phyloP scores from a whole-genome alignment of 2,113 vertebrate species.

The Gorilla gorilla region DNA sequence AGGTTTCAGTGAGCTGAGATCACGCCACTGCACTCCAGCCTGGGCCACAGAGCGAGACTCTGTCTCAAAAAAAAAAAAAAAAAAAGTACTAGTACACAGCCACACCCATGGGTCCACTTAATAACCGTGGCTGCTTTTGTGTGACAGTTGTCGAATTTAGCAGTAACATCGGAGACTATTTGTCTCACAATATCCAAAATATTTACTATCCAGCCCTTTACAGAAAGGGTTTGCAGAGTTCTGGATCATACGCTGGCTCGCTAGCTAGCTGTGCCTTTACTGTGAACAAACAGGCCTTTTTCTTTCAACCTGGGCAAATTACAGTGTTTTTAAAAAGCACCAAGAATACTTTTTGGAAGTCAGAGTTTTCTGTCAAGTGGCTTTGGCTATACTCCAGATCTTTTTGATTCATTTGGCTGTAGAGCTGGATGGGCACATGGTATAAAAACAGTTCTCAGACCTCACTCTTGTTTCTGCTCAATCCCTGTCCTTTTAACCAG shows the following conservation, averaged over 20 bases:
- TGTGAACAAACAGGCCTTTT: conserved; percentile 43
- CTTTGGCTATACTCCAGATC: conserved; percentile 91
- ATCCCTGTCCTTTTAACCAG: conserved; percentile 90
- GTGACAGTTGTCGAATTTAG: neutral
- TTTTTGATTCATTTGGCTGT: conserved; percentile 88
- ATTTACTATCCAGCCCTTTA: neutral
- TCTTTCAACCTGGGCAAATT: conserved; percentile 38
- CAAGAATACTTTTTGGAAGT: conserved; percentile 77
- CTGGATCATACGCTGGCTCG: neutral
- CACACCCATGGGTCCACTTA: neutral
- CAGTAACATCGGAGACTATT: neutral
- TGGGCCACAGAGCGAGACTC: too few relatives aligned
- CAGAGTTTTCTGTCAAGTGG: conserved; percentile 82
- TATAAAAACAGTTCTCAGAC: conserved; percentile 92
- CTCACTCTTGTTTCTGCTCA: conserved; percentile 93
- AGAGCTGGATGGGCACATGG: conserved; percentile 79
- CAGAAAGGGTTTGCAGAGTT: neutral
- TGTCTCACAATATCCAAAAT: neutral
- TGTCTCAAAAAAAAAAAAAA: too few relatives aligned
- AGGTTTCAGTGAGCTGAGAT: too few relatives aligned
- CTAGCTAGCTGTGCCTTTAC: neutral
- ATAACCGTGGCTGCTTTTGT: neutral
- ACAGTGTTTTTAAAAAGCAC: conserved; percentile 75
- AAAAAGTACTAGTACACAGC: too few relatives aligned
- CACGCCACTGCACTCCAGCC: too few relatives aligned